Conservation (phyloP, 2,113 vertebrate genomes). For the Pelecanus crispus region DNA sequence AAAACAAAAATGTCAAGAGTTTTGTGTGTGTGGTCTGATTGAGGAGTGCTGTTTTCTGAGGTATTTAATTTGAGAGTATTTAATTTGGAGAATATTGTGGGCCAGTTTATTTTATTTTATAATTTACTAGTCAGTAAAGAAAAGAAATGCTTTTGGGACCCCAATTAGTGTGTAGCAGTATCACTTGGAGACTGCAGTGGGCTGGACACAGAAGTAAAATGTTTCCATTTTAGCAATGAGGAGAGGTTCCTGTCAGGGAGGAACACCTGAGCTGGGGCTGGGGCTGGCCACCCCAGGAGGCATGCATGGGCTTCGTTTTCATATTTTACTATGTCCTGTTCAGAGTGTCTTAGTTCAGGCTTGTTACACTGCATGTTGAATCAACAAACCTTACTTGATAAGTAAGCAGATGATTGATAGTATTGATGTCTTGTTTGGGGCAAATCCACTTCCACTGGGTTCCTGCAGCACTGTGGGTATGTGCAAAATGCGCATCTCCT, state of each 20-base stretch:
- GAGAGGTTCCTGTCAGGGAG: background rate
- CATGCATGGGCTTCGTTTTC: background rate
- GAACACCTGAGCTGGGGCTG: background rate
- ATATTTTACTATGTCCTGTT: background rate
- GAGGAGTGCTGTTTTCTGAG: background rate
- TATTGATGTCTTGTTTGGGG: background rate
- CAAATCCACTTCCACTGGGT: background rate
- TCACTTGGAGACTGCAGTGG: background rate
- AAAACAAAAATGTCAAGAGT: background rate
- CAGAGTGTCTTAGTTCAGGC: background rate
- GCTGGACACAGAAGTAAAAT: background rate
- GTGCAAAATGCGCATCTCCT: background rate
- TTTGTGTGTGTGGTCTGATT: slow-evolving; percentile 26
- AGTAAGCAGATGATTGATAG: background rate
- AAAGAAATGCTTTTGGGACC: background rate
- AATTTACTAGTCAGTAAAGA: background rate
- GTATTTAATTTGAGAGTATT: slow-evolving; percentile 28
- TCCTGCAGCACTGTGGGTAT: background rate
- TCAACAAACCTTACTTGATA: background rate
- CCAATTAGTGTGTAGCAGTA: background rate
- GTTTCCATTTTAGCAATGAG: background rate
- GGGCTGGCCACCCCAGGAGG: background rate
- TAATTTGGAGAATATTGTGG: background rate
- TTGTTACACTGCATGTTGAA: background rate
- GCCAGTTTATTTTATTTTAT: slow-evolving; percentile 9